phyloP scores from a whole-genome alignment of 92 coral and sea anemone species.

The Montipora capitata region DNA sequence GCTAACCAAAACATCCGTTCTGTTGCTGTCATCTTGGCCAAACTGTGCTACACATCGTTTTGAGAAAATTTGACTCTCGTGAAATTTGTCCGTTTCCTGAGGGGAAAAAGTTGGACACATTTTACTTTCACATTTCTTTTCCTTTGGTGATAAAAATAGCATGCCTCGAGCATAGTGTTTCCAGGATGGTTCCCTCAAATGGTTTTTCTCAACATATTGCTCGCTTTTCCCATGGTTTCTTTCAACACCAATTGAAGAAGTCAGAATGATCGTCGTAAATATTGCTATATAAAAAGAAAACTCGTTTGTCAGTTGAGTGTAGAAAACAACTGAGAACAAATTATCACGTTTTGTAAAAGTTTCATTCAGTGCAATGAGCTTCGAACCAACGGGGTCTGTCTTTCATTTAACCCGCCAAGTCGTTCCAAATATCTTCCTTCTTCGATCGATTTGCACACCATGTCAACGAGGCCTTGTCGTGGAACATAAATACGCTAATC shows the following conservation, averaged over 20 bases:
- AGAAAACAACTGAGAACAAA: background rate
- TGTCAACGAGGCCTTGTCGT: no score
- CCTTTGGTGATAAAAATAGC: constrained; percentile 12
- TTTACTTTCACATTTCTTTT: constrained; percentile 27
- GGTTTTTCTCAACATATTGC: background rate
- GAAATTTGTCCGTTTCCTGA: no score
- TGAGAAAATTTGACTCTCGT: background rate
- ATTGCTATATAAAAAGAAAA: background rate
- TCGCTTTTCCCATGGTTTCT: background rate
- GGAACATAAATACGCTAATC: no score
- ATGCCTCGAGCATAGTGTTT: constrained; percentile 23
- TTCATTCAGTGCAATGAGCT: background rate
- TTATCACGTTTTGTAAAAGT: no score
- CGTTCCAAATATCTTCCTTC: background rate
- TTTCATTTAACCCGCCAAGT: background rate
- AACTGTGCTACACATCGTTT: background rate
- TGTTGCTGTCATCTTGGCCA: background rate
- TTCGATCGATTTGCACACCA: background rate
- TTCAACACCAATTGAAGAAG: no score
- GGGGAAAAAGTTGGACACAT: background rate
- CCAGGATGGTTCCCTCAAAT: constrained; percentile 18
- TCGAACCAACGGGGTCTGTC: background rate
- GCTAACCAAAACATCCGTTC: background rate
- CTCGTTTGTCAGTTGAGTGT: background rate
- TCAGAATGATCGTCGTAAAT: no score